A percentile compares a stretch with the other conserved stretches of the same genome.
These are phyloP conservation scores for Acanthurus leucopareius DNA, from an alignment of 2,797 vertebrate species.

Conservation along the genomic window DNA sequence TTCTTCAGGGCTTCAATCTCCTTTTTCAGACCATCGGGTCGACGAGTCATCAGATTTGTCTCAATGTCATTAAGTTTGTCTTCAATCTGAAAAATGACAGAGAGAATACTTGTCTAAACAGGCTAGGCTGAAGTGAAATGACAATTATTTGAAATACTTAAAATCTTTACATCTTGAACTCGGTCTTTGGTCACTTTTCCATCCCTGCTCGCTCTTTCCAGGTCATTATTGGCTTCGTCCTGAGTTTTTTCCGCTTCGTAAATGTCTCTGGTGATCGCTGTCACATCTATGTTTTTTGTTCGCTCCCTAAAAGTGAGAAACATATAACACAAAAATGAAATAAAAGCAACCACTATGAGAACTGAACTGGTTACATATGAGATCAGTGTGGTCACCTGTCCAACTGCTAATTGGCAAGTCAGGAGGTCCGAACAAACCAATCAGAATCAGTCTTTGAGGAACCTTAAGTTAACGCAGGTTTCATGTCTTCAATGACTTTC, in stretches of 20 bases:
- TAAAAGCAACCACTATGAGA: background rate
- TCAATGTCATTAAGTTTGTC: slow-evolving; percentile 75
- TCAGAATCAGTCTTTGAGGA: background rate
- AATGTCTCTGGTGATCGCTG: slow-evolving; percentile 74
- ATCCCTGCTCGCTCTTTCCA: slow-evolving; percentile 72
- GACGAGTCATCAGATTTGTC: slow-evolving; percentile 60
- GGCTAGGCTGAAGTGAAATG: background rate
- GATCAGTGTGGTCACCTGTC: background rate
- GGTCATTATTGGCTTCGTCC: slow-evolving; percentile 62
- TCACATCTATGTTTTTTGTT: slow-evolving; percentile 76
- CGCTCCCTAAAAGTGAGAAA: slow-evolving; percentile 80
- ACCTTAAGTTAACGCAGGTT: background rate
- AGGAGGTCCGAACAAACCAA: background rate
- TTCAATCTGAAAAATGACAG: slow-evolving; percentile 75
- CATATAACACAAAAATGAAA: background rate
- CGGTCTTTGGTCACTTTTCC: slow-evolving; percentile 61
- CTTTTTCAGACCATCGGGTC: slow-evolving; percentile 61
- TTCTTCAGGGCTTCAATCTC: slow-evolving; percentile 77
- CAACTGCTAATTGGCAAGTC: background rate
- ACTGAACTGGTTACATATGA: background rate
- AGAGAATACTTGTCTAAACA: background rate
- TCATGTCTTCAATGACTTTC: no score
- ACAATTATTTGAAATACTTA: background rate
- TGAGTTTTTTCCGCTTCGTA: slow-evolving; percentile 79
- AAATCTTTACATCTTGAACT: slow-evolving; percentile 79